A percentile compares a stretch with the other conserved stretches of the same genome.
phyloP scores from a whole-genome alignment of 2,797 vertebrate species.

The Gymnothorax reevesii region DNA sequence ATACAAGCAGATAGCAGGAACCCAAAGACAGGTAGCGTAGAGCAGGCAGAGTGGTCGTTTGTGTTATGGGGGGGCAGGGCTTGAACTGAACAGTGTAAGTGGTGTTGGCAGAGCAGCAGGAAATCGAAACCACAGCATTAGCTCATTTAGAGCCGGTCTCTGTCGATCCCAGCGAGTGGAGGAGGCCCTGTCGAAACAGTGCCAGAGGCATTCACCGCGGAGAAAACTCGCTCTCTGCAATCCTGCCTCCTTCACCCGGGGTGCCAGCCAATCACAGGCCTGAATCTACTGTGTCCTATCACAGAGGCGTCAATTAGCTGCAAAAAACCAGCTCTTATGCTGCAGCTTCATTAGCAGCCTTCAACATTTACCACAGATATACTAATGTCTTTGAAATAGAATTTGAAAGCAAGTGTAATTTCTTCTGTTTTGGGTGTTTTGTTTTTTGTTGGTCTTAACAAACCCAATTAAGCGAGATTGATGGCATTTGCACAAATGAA shows the following conservation, averaged over 20 bases:
- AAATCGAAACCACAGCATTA: neutral
- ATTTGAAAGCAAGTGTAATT: neutral
- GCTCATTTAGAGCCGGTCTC: slow-evolving; percentile 14
- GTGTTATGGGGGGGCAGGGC: neutral
- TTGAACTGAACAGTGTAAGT: neutral
- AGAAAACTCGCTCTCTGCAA: neutral
- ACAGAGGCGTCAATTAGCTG: neutral
- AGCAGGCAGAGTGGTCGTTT: neutral
- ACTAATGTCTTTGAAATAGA: neutral
- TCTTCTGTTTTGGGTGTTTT: neutral
- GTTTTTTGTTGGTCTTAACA: neutral
- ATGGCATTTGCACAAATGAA: neutral
- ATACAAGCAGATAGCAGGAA: neutral
- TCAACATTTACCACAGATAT: neutral
- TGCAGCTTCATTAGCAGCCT: neutral
- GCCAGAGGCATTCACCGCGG: neutral
- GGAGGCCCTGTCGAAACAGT: slow-evolving; percentile 13
- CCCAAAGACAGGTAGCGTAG: neutral
- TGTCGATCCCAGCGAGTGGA: neutral
- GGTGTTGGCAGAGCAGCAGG: slow-evolving; percentile 13
- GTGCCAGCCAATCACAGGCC: neutral
- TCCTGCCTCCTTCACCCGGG: neutral
- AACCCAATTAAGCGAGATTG: neutral
- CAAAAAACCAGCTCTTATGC: neutral
- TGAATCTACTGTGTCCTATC: neutral